phyloP scores from a whole-genome alignment of 2,888 invertebrate species.

The Apoderus coryli region DNA sequence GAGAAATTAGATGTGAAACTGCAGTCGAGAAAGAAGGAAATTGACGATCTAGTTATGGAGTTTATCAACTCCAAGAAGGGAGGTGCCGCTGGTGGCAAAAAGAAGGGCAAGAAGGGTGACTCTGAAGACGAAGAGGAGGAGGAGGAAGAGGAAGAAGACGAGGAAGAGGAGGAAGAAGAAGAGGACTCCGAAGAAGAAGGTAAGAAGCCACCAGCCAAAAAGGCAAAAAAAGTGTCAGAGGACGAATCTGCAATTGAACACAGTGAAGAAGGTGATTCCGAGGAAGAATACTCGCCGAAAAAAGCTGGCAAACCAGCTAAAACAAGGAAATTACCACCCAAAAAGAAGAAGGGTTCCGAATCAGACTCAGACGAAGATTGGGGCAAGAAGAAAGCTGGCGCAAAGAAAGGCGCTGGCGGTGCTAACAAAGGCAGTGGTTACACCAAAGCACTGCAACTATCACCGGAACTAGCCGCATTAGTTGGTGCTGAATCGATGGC shows the following conservation, averaged over 20 bases:
- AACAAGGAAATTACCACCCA: conserved; percentile 37
- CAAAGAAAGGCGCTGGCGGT: conserved; percentile 30
- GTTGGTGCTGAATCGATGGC: conserved; percentile 76
- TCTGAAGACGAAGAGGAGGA: conserved; percentile 34
- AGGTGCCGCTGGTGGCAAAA: conserved; percentile 34
- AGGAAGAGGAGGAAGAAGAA: conserved; percentile 30
- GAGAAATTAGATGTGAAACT: conserved; percentile 65
- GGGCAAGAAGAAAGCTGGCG: conserved; percentile 43
- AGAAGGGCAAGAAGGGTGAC: conserved; percentile 36
- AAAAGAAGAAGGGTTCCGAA: conserved; percentile 53
- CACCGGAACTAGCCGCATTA: conserved; percentile 69
- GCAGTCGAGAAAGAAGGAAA: conserved; percentile 63
- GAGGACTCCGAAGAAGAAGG: conserved; percentile 35
- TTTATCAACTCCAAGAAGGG: conserved; percentile 37
- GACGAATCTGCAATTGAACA: conserved; percentile 36
- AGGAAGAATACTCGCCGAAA: conserved; percentile 46
- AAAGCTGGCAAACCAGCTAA: conserved; percentile 42
- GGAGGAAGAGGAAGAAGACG: no score
- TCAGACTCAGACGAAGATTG: conserved; percentile 55
- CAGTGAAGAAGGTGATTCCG: conserved; percentile 39
- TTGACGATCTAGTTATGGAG: conserved; percentile 80
- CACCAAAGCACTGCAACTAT: conserved; percentile 70
- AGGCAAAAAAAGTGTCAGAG: conserved; percentile 38
- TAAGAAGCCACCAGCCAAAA: conserved; percentile 35
- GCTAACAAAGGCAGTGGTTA: conserved; percentile 59